These are phyloP conservation scores for Trisateles emortualis DNA, from an alignment of 2,888 invertebrate species.

Conservation along the genomic window DNA sequence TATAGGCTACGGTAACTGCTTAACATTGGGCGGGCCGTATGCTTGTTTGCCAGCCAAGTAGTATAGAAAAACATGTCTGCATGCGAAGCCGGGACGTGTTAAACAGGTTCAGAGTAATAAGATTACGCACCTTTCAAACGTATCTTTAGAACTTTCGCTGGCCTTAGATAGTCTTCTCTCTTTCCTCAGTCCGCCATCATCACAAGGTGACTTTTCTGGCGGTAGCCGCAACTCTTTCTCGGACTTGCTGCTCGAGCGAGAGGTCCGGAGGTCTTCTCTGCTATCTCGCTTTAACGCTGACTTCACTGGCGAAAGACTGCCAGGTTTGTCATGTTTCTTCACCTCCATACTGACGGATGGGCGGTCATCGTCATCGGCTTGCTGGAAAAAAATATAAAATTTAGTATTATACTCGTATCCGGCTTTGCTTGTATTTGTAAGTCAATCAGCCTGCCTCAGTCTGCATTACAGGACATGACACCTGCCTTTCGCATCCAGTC, in stretches of 20 bases:
- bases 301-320: conserved; percentile 78
- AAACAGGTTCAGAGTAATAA: neutral
- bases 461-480: no score
- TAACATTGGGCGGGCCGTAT: no score
- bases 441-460: no score
- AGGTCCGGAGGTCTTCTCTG: conserved; percentile 67
- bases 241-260: conserved; percentile 72
- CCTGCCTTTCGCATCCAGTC: no score
- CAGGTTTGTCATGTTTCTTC: conserved; percentile 79
- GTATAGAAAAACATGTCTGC: no score
- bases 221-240: conserved; percentile 75
- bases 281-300: conserved; percentile 66
- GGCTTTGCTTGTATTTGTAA: no score
- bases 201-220: conserved; percentile 76
- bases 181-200: conserved; percentile 59
- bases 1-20: no score
- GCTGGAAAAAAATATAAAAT: conserved; percentile 49
- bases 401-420: neutral
- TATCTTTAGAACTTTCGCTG: conserved; percentile 77
- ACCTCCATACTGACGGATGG: conserved; percentile 77
- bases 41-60: no score
- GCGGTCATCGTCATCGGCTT: conserved; percentile 66
- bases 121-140: conserved; percentile 71
- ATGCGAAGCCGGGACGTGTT: no score
- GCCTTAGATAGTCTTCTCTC: conserved; percentile 70